Evolutionary conservation across 2,888 invertebrate genomes (phyloP), one percentile per base, ranked within the genome.

Genomic region (Temnothorax ravouxi): DNA sequence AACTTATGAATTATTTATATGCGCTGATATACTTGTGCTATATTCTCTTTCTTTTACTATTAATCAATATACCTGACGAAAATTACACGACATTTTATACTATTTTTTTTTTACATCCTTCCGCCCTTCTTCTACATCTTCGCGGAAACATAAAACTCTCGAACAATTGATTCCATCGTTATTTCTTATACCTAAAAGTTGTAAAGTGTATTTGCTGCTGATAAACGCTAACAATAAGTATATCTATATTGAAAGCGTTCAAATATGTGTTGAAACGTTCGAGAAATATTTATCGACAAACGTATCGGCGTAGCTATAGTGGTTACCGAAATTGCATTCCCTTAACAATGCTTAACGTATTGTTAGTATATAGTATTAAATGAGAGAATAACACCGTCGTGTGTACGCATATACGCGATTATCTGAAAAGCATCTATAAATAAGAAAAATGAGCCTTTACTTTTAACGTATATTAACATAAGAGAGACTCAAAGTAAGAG

Each of bases 31-130:
- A 56, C 25, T 29, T 25, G n/a, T 13, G 18, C 11, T 56, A 47
- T 15, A 56, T 13, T 50, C 21, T 54, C 52, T 87, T 88, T 88
- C 88, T 83, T 89, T 75, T 75, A 2, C 29, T 8, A 80, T 74
- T 87, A 88, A 91, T 93, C 91, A 89, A 93, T 93, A 93, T 93
- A 92, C 81, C 88, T 2, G 83, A 84, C 84, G 82, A 91, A 91
- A 89, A 92, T 93, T 90, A 88, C 86, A 59, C 84, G 82, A 85
- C 62, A 79, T 72, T 90, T 90, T 88, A 91, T 88, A 88, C 83
- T 84, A 85, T 47, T 85, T 89, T 56, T 89, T 56, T 29, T 91
- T 89, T 85, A 91, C 88, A 87, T 87, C 88, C 83, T 88, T 81
- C 87, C 72, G 81, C 83, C 91, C 91, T 89, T 77, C 85, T 71